Evolutionary conservation across 2,113 vertebrate species (phyloP).

Genomic region (Corvus cornix): DNA sequence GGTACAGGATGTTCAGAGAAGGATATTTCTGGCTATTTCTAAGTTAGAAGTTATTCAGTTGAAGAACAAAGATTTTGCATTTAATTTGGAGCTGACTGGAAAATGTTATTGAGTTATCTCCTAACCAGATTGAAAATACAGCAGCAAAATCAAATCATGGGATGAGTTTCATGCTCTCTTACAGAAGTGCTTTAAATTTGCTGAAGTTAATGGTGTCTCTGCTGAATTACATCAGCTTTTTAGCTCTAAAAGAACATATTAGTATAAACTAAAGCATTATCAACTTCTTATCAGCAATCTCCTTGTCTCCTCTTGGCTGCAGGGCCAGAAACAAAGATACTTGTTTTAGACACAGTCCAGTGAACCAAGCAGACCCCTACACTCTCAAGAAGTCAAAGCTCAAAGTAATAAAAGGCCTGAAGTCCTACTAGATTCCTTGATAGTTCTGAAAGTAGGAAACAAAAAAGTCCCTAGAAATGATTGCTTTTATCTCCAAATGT

Average conservation of each 20-base stretch:
- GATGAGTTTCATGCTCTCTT: slow-evolving; percentile 40
- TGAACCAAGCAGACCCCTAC: neutral
- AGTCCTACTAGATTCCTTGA: neutral
- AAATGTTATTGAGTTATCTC: slow-evolving; percentile 43
- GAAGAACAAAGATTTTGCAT: slow-evolving; percentile 44
- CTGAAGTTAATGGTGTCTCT: slow-evolving; percentile 35
- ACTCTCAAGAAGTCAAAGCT: neutral
- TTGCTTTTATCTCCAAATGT: neutral
- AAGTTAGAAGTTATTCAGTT: slow-evolving; percentile 5
- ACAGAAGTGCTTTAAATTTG: slow-evolving; percentile 37
- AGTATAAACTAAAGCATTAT: slow-evolving; percentile 17
- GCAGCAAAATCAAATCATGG: slow-evolving; percentile 51
- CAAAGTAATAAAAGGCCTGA: neutral
- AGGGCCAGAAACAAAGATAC: neutral
- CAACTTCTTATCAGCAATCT: slow-evolving; percentile 16
- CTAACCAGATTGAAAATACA: slow-evolving; percentile 44
- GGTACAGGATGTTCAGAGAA: neutral
- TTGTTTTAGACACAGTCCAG: neutral
- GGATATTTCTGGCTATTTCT: neutral
- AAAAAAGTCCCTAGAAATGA: neutral
- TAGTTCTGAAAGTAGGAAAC: neutral
- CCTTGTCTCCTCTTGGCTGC: neutral
- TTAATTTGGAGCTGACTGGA: slow-evolving; percentile 51
- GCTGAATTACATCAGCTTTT: slow-evolving; percentile 36
- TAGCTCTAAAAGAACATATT: slow-evolving; percentile 4